Evolutionary conservation across 2,797 vertebrate genomes (phyloP).

Genomic region (Platalea minor): DNA sequence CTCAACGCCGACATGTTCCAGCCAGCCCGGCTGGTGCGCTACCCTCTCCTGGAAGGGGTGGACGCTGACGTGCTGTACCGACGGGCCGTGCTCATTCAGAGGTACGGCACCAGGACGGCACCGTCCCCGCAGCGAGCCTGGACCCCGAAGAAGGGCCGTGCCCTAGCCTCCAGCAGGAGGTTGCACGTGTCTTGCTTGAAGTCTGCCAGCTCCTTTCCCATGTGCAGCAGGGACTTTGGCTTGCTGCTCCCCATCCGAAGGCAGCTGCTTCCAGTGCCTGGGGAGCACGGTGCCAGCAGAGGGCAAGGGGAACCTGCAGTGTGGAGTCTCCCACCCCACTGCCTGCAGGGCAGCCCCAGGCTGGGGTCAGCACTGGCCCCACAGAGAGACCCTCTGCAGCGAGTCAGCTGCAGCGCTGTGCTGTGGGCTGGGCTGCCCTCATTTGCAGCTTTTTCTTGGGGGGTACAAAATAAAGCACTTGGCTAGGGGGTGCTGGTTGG

Average conservation of each 20-base stretch:
- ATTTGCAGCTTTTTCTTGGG: neutral
- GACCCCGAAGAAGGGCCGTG: neutral
- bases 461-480: neutral
- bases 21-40: slow-evolving; percentile 88
- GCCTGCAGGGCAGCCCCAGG: neutral
- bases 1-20: slow-evolving; percentile 90
- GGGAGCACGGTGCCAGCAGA: rapidly evolving
- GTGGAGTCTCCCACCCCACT: neutral
- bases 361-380: neutral
- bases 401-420: rapidly evolving
- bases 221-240: neutral
- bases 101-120: slow-evolving; percentile 65
- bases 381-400: neutral
- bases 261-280: neutral
- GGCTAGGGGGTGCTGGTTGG: neutral
- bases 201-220: neutral
- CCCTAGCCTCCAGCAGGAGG: neutral
- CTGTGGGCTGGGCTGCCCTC: neutral
- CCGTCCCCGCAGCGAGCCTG: rapidly evolving
- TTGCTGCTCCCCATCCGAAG: neutral
- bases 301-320: too few species aligned
- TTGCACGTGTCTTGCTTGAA: neutral
- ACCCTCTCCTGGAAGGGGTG: slow-evolving; percentile 91
- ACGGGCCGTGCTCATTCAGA: slow-evolving; percentile 88
- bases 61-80: slow-evolving; percentile 85